Base-by-base conservation (phyloP, 2,113 vertebrate species). In the Corythaeola cristata region DNA sequence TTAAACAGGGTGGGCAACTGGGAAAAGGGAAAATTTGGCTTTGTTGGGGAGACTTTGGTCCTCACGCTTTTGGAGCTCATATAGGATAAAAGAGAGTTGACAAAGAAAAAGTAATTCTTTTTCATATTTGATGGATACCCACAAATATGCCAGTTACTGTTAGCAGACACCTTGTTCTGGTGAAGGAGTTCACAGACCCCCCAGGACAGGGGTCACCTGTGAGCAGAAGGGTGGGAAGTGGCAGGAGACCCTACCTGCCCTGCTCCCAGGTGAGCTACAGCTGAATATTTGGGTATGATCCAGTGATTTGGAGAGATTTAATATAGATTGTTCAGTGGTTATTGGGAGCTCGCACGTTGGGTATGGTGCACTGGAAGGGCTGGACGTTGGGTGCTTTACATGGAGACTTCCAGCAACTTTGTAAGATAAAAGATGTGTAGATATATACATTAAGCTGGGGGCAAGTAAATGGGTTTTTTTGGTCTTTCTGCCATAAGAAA, bases 401-500 rank as follows among this genome's bases (percentile, higher is more conserved):
- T 6, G 20, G 8, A 82, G 27, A 49, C n/a, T 80, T 66, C 24
- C 63, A 80, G 56, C 27, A 63, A 17, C 9, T 75, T 37, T 39
- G 7, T 15, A 4, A 13, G 20, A 56, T 15, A 39, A 33, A n/a
- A 39, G 16, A 8, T 32, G 12, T 2, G 4, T 15, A 32, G 12
- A 2, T 16, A 15, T 8, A 23, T 5, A 26, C 5, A 32, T 32
- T n/a, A 55, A 62, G 24, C 45, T 62, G 67, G 15, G 41, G 20
- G 11, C 2, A 3, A 62, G 44, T 24, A 55, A 82, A 44, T 21
- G 32, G 15, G 2, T 0, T 0, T 15, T 39, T 80, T 72, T 37
- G 12, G 18, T 73, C 64, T 28, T 77, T 77, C 32, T 76, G 20
- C 45, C 37, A 8, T n/a, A 58, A 74, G 55, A 50, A 50, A 30